Base-by-base conservation (phyloP, 2,888 invertebrate genomes). In the Pterostichus niger region DNA sequence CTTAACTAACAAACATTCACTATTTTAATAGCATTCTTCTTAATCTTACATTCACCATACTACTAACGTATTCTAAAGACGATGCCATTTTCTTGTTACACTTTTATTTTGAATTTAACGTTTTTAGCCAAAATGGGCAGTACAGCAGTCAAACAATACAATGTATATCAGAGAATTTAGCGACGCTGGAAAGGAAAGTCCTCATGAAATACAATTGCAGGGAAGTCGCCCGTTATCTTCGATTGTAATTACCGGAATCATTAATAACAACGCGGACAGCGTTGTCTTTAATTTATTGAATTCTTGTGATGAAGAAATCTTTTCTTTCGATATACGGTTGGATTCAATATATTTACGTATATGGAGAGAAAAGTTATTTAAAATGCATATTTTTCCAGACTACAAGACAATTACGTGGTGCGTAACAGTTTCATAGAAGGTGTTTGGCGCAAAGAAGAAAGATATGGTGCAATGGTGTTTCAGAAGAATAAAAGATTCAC, bases 81-180 rank as follows among this genome's bases (percentile, higher is more conserved):
- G n/a, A n/a, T n/a, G n/a, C n/a, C n/a, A n/a, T n/a, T n/a, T n/a
- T n/a, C n/a, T n/a, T 31, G 5, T 10, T 11, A 40, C 11, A 15
- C 15, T 35, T 35, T 68, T 35, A 61, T 24, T 33, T 15, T 64
- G 9, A 24, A 24, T 31, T 33, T 10, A 7, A 35, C 6, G 11
- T 68, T 44, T n/a, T 7, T 49, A 73, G 73, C 73, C 73, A 46
- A 40, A 73, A 73, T 73, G 73, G 73, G 73, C 73, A 24, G 15
- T 73, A 0, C 15, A 73, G 11, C 17, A 10, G 9, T 1, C 73
- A 46, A 44, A 31, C 31, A 17, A 46, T 11, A 17, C 17, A 46
- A 17, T 73, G 17, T 49, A 46, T 44, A 31, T 73, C 4, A 40
- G 44, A 73, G 73, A 73, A 73, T 73, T 73, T 46, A 13, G 46